Percentiles rank a stretch among this genome's conserved stretches.
phyloP scores from a whole-genome alignment of 2,888 invertebrate genomes.

The Melangyna quadrimaculata region DNA sequence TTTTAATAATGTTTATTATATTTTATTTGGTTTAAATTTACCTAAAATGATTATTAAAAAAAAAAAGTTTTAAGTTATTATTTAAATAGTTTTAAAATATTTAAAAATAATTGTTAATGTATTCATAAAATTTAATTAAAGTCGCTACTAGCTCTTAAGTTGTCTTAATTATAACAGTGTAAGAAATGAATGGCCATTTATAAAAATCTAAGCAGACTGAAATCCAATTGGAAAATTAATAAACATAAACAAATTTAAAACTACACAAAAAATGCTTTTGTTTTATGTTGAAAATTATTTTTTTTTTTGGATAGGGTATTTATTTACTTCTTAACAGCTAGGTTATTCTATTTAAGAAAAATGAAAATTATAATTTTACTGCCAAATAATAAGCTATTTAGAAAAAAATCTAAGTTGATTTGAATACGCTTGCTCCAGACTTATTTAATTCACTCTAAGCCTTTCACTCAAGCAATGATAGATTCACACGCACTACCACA shows the following conservation, averaged over 20 bases:
- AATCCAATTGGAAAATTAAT: slow-evolving; percentile 1
- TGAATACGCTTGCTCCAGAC: too few species aligned
- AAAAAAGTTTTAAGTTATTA: slow-evolving; percentile 10
- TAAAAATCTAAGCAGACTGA: slow-evolving; percentile 50
- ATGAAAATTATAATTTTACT: too few species aligned
- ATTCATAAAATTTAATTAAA: not conserved
- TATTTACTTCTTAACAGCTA: too few species aligned
- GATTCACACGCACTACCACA: too few species aligned
- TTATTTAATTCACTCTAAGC: too few species aligned
- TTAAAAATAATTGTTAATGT: slow-evolving; percentile 3
- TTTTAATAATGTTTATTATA: not conserved
- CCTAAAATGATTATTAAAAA: not conserved
- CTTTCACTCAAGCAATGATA: too few species aligned
- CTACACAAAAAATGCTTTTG: not conserved
- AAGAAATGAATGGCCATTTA: slow-evolving; percentile 34
- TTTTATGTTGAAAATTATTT: not conserved
- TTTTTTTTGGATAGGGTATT: too few species aligned
- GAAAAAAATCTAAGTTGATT: too few species aligned
- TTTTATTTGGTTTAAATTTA: not conserved
- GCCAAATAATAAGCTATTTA: too few species aligned
- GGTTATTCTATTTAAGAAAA: too few species aligned
- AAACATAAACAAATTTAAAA: not conserved
- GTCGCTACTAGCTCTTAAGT: slow-evolving; percentile 19
- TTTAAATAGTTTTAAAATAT: not conserved
- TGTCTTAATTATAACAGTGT: not conserved